Evolutionary conservation across 1,140 invertebrate species (phyloP), one percentile per base, ranked within the genome.

Genomic region (Tenebrio molitor): DNA sequence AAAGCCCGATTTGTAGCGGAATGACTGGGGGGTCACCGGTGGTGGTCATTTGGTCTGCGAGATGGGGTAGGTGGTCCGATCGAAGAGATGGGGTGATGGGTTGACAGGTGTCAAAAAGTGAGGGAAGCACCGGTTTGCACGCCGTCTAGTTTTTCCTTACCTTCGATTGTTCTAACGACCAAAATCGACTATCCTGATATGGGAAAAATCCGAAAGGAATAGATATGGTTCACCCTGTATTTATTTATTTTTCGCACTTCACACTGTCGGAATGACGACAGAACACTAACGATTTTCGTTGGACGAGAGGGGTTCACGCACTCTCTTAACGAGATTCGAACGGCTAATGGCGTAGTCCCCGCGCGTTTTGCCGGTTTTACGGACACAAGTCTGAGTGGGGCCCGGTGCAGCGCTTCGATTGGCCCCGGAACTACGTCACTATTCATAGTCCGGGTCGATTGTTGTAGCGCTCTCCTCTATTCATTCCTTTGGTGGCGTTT

Each of bases 281-380:
- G 10, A 39, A 39, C 36, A 39, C 23, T 34, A 58, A 58, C 50
- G 23, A 58, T 58, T 58, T 58, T 58, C 10, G 50, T 4, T 58
- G 23, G 36, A 7, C n/a, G n/a, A 39, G 36, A 12, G n/a, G n/a
- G 36, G 10, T 29, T 58, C 50, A 58, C 50, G 23, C 50, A 29
- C 50, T 58, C 21, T 58, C 50, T 12, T 14, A 29, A 4, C 23
- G 50, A 58, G 21, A 14, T 58, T 58, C 50, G 23, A 58, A 66
- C 42, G 36, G 66, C 71, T 63, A 69, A 75, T 75, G 74, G 68
- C 67, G 71, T 63, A 58, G 67, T 69, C 64, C 67, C 71, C 62
- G 42, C 25, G 67, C 63, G 44, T 70, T 75, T 75, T 70, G 74
- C 74, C 74, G 71, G 74, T 75, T 75, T 25, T 73, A 69, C 58